Percentiles rank a stretch among this genome's conserved stretches.
phyloP scores from a whole-genome alignment of 92 coral and sea anemone genomes.

The Ricordea florida region DNA sequence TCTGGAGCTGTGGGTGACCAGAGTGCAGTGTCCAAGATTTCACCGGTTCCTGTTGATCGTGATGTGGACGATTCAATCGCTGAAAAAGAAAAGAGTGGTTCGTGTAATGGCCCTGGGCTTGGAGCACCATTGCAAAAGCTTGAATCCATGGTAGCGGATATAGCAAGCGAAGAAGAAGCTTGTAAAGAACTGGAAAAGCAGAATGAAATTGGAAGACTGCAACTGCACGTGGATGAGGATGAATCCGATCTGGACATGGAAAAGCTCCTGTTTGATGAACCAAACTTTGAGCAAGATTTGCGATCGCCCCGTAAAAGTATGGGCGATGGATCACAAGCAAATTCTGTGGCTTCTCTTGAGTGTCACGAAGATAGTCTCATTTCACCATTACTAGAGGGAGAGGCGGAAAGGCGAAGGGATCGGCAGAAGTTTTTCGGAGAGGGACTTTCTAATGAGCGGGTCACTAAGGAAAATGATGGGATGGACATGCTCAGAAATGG shows the following conservation, averaged over 20 bases:
- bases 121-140: slow-evolving; percentile 93
- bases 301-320: slow-evolving; percentile 52
- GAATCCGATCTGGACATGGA: slow-evolving; percentile 77
- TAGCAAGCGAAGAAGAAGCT: slow-evolving; percentile 93
- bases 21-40: no score
- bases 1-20: no score
- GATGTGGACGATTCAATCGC: slow-evolving; percentile 10
- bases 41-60: not conserved
- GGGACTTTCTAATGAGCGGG: not conserved
- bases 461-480: not conserved
- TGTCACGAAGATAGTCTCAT: slow-evolving; percentile 89
- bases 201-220: slow-evolving; percentile 43
- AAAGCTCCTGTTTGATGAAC: slow-evolving; percentile 59
- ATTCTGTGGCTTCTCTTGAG: slow-evolving; percentile 80
- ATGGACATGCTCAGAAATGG: not conserved
- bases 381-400: slow-evolving; percentile 70
- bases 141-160: slow-evolving; percentile 98
- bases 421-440: slow-evolving; percentile 33
- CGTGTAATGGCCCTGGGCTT: slow-evolving; percentile 38
- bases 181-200: slow-evolving; percentile 70
- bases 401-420: slow-evolving; percentile 11
- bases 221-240: slow-evolving; percentile 41
- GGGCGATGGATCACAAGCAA: slow-evolving; percentile 69
- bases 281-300: slow-evolving; percentile 19
- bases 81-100: slow-evolving; percentile 13